These are phyloP conservation scores for Cuniculus paca DNA, from an alignment of 2,797 vertebrate genomes.

Conservation along the genomic window DNA sequence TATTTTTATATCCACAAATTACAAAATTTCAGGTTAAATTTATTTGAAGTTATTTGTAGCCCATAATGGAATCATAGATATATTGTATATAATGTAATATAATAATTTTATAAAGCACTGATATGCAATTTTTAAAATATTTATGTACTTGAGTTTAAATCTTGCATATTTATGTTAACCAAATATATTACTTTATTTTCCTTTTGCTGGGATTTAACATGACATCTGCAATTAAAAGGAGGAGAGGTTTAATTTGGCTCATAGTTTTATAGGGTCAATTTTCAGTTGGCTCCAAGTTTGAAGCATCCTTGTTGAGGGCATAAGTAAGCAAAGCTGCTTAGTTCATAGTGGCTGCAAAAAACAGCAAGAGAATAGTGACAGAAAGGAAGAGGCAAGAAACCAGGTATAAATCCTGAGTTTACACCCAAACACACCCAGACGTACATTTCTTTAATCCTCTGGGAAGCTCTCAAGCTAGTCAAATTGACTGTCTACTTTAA, in stretches of 20 bases:
- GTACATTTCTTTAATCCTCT: background rate
- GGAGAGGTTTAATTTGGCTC: background rate
- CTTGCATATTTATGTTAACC: background rate
- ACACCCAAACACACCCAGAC: background rate
- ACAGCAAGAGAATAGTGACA: background rate
- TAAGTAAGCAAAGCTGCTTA: background rate
- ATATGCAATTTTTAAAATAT: background rate
- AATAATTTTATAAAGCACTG: background rate
- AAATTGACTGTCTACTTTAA: background rate
- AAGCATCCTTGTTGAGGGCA: background rate
- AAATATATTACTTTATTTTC: background rate
- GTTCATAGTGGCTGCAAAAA: background rate
- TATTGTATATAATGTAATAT: background rate
- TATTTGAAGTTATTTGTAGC: background rate
- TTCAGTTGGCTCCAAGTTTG: background rate
- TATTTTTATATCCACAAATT: slow-evolving; percentile 21
- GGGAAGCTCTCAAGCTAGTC: background rate
- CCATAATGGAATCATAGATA: background rate
- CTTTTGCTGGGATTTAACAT: background rate
- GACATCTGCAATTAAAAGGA: background rate
- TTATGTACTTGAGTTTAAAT: background rate
- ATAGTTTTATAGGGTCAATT: background rate
- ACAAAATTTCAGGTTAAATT: slow-evolving; percentile 1
- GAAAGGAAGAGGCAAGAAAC: background rate
- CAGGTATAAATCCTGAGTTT: background rate